Evolutionary conservation across 2,113 vertebrate species (phyloP).

Genomic region (Lophotis ruficrista): DNA sequence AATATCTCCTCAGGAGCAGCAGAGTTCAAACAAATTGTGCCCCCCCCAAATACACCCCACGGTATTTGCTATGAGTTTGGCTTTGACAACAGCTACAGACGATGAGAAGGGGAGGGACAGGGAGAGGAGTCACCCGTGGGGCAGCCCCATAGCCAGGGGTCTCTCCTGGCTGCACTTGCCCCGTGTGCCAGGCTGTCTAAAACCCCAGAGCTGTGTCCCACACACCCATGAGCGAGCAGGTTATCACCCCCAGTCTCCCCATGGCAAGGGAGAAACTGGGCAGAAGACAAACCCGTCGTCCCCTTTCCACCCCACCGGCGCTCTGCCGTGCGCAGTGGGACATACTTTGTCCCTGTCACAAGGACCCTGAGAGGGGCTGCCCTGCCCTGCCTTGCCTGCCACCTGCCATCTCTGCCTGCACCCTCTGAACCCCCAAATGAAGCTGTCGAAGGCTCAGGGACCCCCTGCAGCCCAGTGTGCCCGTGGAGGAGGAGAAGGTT

Average conservation of each 20-base stretch:
- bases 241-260: not conserved
- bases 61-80: not conserved
- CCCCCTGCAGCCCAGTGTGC: not conserved
- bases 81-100: not conserved
- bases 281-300: accelerated
- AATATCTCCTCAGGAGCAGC: not conserved
- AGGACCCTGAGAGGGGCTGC: accelerated
- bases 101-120: not conserved
- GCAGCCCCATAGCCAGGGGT: not conserved
- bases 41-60: accelerated
- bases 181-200: accelerated
- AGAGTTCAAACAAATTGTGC: not conserved
- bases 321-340: accelerated
- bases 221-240: not conserved
- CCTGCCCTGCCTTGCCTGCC: not conserved
- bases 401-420: not conserved
- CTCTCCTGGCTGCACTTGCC: not conserved
- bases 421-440: not conserved
- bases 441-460: not conserved
- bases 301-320: accelerated
- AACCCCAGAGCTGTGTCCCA: not conserved
- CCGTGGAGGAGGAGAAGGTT: not conserved
- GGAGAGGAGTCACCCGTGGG: not conserved
- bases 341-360: not conserved
- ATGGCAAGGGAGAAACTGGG: not conserved